Evolutionary conservation across 2,888 invertebrate species (phyloP), one percentile per base, ranked within the genome.

Genomic region (Teleiodes luculella): DNA sequence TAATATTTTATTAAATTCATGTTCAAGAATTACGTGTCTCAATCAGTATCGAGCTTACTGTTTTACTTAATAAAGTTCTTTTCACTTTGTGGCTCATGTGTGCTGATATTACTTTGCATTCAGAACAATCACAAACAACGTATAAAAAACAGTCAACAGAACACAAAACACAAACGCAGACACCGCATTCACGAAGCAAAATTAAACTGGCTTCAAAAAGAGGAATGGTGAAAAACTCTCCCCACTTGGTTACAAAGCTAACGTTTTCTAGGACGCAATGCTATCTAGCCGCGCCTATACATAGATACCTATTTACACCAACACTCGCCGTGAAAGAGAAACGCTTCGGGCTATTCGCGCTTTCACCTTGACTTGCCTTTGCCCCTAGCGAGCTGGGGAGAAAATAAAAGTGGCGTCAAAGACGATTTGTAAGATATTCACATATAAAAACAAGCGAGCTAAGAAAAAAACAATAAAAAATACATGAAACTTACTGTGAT

Each of bases 271-370:
- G 48, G 48, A 33, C 48, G 35, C 48, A 18, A 1, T 28, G 30
- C 16, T 48, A 48, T 35, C 33, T 33, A 48, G 35, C 35, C n/a
- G 24, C 2, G n/a, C 24, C 24, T 43, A 43, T 20, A n/a, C 18
- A 5, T 48, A 48, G 4, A 33, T 46, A 45, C 16, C 18, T n/a
- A 35, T 48, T 35, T 48, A 35, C 48, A 20, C 33, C 35, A 48
- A 48, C 48, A 48, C 48, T 48, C 48, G 6, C 39, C 39, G 39
- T 39, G 39, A 39, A 39, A 39, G 39, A 18, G 16, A 31, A 48
- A 48, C 5, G 48, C 48, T 35, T 31, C 46, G 28, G 46, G 30
- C 16, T 30, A 20, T 46, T 46, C 46, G 30, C 16, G 46, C 14
- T 10, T 46, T 46, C 31, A 24, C 43, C 43, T 18, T 43, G 43